Evolutionary conservation across 2,113 vertebrate species (phyloP), one percentile per base, ranked within the genome.

Genomic region (Lepidothrix coronata): DNA sequence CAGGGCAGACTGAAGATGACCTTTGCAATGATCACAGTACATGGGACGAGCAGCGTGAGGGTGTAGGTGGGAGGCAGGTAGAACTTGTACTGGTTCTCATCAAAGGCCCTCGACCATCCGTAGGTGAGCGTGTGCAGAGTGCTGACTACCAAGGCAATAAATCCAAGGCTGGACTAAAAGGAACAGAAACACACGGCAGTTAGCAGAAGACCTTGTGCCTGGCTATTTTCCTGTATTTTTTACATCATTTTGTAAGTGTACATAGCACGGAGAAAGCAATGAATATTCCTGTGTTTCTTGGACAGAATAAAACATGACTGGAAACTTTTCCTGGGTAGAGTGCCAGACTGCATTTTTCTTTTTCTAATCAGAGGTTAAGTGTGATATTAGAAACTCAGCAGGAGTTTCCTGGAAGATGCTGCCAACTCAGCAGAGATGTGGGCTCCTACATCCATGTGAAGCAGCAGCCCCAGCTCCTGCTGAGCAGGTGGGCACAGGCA

Each of bases 31-130:
- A 99, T 98, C 12, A 99, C 97, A 5, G 85, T 41, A 8, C 98
- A 95, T 4, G 99, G 99, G 16, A 99, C 97, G 4, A 98, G 87
- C 84, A 99, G 97, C 0, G 98, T 99, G 96, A 99, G 97, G 1
- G 98, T 83, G 96, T 99, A 99, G 85, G 98, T 99, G 1, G 99
- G 99, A 9, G 99, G 99, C 95, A 99, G 97, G 97, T 96, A 98
- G 98, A 99, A 99, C 59, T 92, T 98, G 97, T 99, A 99, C 66
- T 96, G 97, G 27, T 81, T 92, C 17, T 97, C 88, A 22, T 98
- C 96, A 2, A 99, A 99, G 43, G 99, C 99, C 0, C 98, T 98
- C 5, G 96, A 88, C 99, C 99, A 99, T 68, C 99, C 99, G 0
- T 98, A 99, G 1, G 99, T 98, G 59, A 99, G 98, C 0, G 99